Evolutionary conservation across 2,888 invertebrate genomes (phyloP).

Genomic region (Cyaniris semiargus): DNA sequence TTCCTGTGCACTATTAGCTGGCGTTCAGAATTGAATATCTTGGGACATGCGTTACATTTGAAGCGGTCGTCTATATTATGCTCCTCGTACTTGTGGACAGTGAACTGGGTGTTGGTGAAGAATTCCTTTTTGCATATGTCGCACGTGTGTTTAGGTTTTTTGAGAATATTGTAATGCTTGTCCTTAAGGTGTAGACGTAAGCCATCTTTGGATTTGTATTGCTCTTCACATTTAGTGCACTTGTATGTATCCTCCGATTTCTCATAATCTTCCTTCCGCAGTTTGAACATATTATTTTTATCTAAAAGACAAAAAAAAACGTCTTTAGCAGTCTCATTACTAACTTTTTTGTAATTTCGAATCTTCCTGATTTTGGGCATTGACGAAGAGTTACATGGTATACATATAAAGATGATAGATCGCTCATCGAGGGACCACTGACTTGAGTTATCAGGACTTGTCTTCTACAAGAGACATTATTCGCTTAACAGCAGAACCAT

Average conservation of each 20-base stretch:
- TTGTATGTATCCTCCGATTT: slow-evolving; percentile 48
- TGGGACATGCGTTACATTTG: slow-evolving; percentile 65
- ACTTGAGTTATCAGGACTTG: no score
- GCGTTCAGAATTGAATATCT: slow-evolving; percentile 56
- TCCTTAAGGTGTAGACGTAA: slow-evolving; percentile 56
- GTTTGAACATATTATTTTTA: slow-evolving; percentile 50
- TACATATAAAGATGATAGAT: no score
- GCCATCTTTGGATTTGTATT: slow-evolving; percentile 51
- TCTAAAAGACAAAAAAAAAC: slow-evolving; percentile 55
- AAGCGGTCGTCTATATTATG: slow-evolving; percentile 63
- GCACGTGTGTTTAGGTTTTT: slow-evolving; percentile 46
- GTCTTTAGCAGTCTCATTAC: slow-evolving; percentile 34
- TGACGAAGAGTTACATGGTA: no score
- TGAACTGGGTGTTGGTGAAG: slow-evolving; percentile 56
- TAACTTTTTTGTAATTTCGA: no score
- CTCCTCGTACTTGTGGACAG: slow-evolving; percentile 56
- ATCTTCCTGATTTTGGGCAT: no score
- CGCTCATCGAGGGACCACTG: no score
- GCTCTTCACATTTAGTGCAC: slow-evolving; percentile 56
- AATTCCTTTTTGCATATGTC: slow-evolving; percentile 54
- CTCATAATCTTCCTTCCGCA: slow-evolving; percentile 54
- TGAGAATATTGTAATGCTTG: slow-evolving; percentile 59
- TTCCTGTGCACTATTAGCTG: slow-evolving; percentile 60
- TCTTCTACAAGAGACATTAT: no score
- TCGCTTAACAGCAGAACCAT: no score